Percentiles rank a stretch among this genome's conserved stretches.
phyloP scores from a whole-genome alignment of 2,113 vertebrate species.

The Onychostoma macrolepis region DNA sequence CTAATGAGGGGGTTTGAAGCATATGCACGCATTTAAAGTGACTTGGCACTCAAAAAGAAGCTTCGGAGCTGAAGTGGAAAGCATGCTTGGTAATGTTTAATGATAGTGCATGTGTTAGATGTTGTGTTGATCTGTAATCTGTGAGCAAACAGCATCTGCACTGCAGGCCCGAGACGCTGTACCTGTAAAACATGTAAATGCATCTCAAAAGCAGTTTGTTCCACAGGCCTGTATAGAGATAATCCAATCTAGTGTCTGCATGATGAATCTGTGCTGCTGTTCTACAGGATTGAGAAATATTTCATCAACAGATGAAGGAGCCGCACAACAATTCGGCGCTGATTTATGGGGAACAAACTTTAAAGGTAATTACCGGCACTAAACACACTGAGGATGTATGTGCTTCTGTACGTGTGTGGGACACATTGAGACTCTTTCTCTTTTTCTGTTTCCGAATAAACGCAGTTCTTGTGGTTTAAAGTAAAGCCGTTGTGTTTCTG shows the following conservation, averaged over 20 bases:
- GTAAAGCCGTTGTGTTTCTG: not conserved
- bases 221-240: not conserved
- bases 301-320: constrained; percentile 16
- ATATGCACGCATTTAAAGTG: not conserved
- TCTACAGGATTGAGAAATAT: constrained; percentile 1
- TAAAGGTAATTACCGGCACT: constrained; percentile 17
- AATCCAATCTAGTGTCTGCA: constrained; percentile 2
- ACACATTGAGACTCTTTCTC: not conserved
- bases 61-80: not conserved
- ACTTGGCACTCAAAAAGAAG: not conserved
- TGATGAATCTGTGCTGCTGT: constrained; percentile 3
- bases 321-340: not conserved
- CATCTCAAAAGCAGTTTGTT: not conserved
- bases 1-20: not conserved
- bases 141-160: not conserved
- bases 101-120: not conserved
- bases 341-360: constrained; percentile 24
- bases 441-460: not conserved
- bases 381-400: not conserved
- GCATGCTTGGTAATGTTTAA: not conserved
- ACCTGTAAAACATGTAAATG: not conserved
- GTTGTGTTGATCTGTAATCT: not conserved
- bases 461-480: not conserved
- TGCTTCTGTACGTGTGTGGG: not conserved
- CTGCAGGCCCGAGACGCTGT: not conserved